These are phyloP conservation scores for Sturnira hondurensis DNA, from an alignment of 2,113 vertebrate species.

Conservation along the genomic window DNA sequence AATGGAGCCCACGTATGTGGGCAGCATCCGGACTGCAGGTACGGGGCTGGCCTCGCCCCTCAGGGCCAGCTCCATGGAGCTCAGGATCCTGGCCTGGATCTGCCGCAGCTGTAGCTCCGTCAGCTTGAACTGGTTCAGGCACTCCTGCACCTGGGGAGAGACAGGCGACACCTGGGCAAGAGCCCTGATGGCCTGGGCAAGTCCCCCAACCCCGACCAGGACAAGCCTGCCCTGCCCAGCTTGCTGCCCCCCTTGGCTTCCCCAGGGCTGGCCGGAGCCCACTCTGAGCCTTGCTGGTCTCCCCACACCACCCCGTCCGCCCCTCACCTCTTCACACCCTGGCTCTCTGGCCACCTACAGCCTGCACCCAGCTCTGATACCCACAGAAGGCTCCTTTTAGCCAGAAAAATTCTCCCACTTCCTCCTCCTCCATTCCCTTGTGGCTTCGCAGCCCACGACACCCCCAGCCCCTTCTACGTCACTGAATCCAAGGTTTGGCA, in stretches of 20 bases:
- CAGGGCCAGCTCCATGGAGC: conserved; percentile 81
- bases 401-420: neutral
- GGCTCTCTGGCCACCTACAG: neutral
- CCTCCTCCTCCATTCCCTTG: neutral
- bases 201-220: neutral
- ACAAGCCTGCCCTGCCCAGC: neutral
- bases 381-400: neutral
- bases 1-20: conserved; percentile 86
- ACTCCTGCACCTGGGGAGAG: conserved; percentile 76
- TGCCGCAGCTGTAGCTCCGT: conserved; percentile 73
- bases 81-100: conserved; percentile 79
- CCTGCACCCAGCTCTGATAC: neutral
- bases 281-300: neutral
- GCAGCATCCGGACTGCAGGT: conserved; percentile 86
- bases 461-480: no score
- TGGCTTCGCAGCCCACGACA: neutral
- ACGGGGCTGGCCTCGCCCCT: conserved; percentile 57
- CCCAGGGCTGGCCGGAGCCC: neutral
- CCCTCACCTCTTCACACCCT: neutral
- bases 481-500: neutral
- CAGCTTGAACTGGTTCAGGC: conserved; percentile 78
- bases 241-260: neutral
- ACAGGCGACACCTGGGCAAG: neutral
- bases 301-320: neutral
- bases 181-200: neutral